These are phyloP conservation scores for Hippolais icterina DNA, from an alignment of 2,113 vertebrate genomes.

Conservation along the genomic window DNA sequence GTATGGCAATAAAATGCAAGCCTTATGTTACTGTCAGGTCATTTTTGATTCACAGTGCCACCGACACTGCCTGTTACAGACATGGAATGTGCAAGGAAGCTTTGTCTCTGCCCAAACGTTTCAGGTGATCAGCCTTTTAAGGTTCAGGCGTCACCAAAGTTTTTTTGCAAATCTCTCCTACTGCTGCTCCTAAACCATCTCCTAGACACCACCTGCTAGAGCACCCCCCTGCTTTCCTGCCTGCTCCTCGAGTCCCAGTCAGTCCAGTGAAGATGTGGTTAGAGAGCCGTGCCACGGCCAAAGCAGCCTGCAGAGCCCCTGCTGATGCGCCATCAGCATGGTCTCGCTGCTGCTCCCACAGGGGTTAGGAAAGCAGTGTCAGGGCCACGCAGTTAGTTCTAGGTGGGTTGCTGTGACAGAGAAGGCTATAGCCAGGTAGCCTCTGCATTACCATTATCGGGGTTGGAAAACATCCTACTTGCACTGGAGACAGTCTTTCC, in stretches of 20 bases:
- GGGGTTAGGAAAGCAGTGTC: constrained; percentile 15
- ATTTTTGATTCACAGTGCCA: neutral
- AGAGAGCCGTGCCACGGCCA: neutral
- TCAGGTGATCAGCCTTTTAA: neutral
- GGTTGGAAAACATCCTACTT: constrained; percentile 99
- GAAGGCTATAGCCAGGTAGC: constrained; percentile 80
- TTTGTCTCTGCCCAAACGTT: neutral
- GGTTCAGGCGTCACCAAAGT: neutral
- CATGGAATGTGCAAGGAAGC: rapidly evolving
- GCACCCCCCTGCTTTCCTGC: neutral
- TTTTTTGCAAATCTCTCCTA: neutral
- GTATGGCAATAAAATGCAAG: neutral
- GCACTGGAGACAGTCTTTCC: constrained; percentile 99
- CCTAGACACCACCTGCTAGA: neutral
- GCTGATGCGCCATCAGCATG: neutral
- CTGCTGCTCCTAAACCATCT: rapidly evolving
- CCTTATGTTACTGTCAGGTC: neutral
- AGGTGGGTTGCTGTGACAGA: neutral
- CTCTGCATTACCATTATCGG: constrained; percentile 93
- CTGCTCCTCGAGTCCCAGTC: neutral
- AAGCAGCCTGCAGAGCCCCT: constrained; percentile 8
- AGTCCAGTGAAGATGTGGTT: constrained; percentile 40
- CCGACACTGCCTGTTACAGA: neutral
- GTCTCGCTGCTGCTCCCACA: neutral
- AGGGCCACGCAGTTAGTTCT: constrained; percentile 53